Evolutionary conservation across 2,888 invertebrate genomes (phyloP).

Genomic region (Trissonchulus latispiculum): DNA sequence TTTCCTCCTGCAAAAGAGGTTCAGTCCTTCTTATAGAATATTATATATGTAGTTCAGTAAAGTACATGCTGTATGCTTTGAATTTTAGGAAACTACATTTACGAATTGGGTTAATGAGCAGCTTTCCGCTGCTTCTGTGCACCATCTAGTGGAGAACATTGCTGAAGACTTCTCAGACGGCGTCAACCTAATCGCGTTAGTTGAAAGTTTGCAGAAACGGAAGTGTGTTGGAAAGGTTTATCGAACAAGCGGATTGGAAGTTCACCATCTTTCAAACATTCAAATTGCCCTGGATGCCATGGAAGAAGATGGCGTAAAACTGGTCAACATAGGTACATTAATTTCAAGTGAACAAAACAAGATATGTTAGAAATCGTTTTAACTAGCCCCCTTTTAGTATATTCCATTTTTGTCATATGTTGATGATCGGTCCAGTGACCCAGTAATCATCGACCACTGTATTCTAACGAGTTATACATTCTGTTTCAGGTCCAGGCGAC

Average conservation of each 20-base stretch:
- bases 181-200: conserved; percentile 73
- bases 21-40: too few relatives aligned
- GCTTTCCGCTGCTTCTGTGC: conserved; percentile 35
- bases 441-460: too few relatives aligned
- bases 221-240: conserved; percentile 55
- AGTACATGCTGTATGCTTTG: too few relatives aligned
- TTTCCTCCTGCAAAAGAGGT: too few relatives aligned
- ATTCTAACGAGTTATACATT: too few relatives aligned
- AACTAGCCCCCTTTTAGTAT: too few relatives aligned
- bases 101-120: conserved; percentile 91
- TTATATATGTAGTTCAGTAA: too few relatives aligned
- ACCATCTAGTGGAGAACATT: conserved; percentile 60
- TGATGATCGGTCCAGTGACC: too few relatives aligned
- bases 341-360: too few relatives aligned
- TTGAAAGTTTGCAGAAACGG: conserved; percentile 73
- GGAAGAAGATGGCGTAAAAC: conserved; percentile 86
- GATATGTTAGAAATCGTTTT: too few relatives aligned
- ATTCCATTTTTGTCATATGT: too few relatives aligned
- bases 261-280: conserved; percentile 90
- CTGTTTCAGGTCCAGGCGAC: conserved; percentile 81
- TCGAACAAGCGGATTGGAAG: conserved; percentile 77
- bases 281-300: conserved; percentile 86
- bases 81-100: conserved; percentile 64
- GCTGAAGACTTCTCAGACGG: conserved; percentile 80
- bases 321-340: conserved; percentile 84